Percentiles rank a stretch among this genome's conserved stretches.
Conservation (phyloP, 2,797 vertebrate species). For the Peromyscus aztecus region DNA sequence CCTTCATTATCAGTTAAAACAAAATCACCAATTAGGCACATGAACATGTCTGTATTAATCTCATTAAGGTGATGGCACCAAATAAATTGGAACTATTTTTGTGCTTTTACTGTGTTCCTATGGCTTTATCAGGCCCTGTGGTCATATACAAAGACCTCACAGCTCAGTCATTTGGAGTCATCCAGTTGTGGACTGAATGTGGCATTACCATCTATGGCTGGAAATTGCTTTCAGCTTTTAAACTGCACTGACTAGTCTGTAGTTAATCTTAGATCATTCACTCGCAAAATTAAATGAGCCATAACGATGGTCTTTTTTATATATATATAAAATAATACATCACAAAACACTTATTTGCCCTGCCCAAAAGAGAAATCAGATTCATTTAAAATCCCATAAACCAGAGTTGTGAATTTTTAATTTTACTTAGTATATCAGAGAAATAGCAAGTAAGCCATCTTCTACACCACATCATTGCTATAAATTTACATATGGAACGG, state of each 20-base stretch:
- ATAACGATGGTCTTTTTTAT: conserved; percentile 88
- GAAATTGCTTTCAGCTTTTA: conserved; percentile 94
- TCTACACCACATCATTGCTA: conserved; percentile 92
- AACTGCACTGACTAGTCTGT: conserved; percentile 93
- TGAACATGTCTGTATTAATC: conserved; percentile 93
- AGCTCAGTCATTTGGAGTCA: conserved; percentile 93
- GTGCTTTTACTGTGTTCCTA: conserved; percentile 92
- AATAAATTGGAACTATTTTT: conserved; percentile 94
- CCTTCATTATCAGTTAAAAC: conserved; percentile 93
- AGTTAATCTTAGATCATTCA: conserved; percentile 94
- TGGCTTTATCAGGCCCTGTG: conserved; percentile 92
- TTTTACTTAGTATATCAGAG: conserved; percentile 95
- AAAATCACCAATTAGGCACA: conserved; percentile 93
- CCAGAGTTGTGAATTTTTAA: conserved; percentile 96
- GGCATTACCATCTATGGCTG: conserved; percentile 93
- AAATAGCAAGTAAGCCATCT: conserved; percentile 94
- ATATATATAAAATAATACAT: conserved; percentile 86
- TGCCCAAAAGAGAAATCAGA: conserved; percentile 94
- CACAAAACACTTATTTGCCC: conserved; percentile 96
- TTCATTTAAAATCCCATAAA: conserved; percentile 95
- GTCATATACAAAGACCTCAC: conserved; percentile 92
- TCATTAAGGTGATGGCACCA: conserved; percentile 93
- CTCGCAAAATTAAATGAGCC: conserved; percentile 93
- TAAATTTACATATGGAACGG: conserved; percentile 96
- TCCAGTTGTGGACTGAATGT: conserved; percentile 92